Percentiles rank a stretch among this genome's conserved stretches.
Evolutionary conservation across 30 jellyfish, hydroid and myxozoan genomes (phyloP).

Genomic region (Hydractinia symbiolongicarpus): DNA sequence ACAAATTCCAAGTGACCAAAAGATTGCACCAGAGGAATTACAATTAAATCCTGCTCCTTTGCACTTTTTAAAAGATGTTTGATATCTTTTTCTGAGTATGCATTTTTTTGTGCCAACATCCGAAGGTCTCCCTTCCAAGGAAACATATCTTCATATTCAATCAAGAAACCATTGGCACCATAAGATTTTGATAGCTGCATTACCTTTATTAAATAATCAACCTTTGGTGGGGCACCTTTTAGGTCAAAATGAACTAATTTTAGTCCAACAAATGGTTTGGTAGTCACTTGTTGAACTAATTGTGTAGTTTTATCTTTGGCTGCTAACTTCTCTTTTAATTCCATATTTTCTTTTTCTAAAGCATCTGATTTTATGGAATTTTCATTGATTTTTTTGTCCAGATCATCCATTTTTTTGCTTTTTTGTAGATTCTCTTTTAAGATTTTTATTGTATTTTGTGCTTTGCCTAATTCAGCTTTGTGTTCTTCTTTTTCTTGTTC

Average conservation of each 20-base stretch:
- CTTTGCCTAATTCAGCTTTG: neutral
- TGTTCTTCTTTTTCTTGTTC: neutral
- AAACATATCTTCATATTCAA: conserved; percentile 89
- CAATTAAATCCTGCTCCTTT: conserved; percentile 39
- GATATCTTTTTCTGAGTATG: conserved; percentile 55
- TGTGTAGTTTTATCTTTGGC: neutral
- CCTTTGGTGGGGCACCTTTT: conserved; percentile 89
- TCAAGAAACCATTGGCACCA: conserved; percentile 75
- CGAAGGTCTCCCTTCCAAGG: conserved; percentile 65
- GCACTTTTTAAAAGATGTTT: conserved; percentile 50
- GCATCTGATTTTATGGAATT: neutral
- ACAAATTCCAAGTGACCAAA: conserved; percentile 94
- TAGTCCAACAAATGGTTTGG: conserved; percentile 56
- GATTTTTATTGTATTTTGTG: too few relatives aligned
- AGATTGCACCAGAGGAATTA: conserved; percentile 82
- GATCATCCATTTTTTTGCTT: neutral
- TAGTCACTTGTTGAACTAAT: neutral
- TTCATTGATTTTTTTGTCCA: conserved; percentile 17
- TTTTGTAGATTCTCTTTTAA: too few relatives aligned
- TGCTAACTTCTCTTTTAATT: neutral
- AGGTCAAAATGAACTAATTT: conserved; percentile 72
- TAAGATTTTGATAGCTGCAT: conserved; percentile 35
- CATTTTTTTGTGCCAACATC: conserved; percentile 42
- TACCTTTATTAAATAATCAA: conserved; percentile 45
- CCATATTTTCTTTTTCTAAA: conserved; percentile 1